phyloP scores from a whole-genome alignment of 2,113 vertebrate genomes.

The Corythornis madagascariensis region DNA sequence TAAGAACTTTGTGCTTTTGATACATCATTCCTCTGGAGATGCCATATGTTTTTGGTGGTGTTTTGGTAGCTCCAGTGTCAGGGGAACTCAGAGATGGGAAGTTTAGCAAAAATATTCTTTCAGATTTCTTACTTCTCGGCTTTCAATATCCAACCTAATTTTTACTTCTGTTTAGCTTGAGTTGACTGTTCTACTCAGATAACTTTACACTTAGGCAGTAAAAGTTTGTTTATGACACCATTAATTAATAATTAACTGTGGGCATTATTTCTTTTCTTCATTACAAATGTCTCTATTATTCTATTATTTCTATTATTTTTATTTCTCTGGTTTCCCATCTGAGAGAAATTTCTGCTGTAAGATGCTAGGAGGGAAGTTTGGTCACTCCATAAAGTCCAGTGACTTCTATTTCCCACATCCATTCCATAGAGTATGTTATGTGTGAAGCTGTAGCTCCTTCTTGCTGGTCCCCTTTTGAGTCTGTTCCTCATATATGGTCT shows the following conservation, averaged over 20 bases:
- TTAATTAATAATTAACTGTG: background rate
- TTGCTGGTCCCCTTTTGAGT: background rate
- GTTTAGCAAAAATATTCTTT: background rate
- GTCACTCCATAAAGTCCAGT: background rate
- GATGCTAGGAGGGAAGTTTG: background rate
- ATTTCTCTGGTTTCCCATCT: background rate
- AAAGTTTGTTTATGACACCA: background rate
- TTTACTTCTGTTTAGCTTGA: background rate
- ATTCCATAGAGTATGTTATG: background rate
- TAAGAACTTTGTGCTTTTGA: background rate
- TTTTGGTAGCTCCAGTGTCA: background rate
- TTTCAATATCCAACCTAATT: background rate
- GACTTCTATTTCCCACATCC: background rate
- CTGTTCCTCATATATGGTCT: background rate
- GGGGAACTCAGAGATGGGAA: background rate
- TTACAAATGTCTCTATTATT: background rate
- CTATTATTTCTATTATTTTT: no score
- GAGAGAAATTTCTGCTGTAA: background rate
- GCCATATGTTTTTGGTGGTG: background rate
- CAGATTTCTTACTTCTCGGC: background rate
- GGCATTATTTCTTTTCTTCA: constrained; percentile 16
- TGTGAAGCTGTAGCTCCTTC: background rate
- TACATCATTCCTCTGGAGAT: background rate
- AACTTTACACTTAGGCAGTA: background rate
- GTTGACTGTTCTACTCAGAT: background rate